Evolutionary conservation across 2,113 vertebrate species (phyloP).

Genomic region (Gasterosteus aculeatus): DNA sequence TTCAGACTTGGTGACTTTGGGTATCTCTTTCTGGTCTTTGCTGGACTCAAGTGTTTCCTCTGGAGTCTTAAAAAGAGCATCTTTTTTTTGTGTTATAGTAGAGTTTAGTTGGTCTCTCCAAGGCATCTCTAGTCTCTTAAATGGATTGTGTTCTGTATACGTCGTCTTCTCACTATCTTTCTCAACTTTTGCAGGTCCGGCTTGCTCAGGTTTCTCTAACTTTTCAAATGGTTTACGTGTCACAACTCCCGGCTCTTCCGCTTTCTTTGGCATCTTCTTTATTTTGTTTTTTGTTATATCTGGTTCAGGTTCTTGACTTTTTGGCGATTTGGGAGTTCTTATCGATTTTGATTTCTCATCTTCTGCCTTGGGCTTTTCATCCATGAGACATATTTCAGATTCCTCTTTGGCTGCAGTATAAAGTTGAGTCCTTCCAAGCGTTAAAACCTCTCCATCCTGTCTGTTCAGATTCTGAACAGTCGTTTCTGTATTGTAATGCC

Average conservation of each 20-base stretch:
- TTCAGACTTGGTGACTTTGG: slow-evolving; percentile 39
- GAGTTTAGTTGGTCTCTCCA: slow-evolving; percentile 31
- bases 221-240: slow-evolving; percentile 70
- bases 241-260: slow-evolving; percentile 60
- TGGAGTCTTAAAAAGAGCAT: neutral
- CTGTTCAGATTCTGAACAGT: slow-evolving; percentile 34
- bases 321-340: slow-evolving; percentile 49
- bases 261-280: slow-evolving; percentile 59
- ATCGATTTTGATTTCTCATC: slow-evolving; percentile 56
- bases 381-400: slow-evolving; percentile 22
- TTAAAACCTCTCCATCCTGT: slow-evolving; percentile 50
- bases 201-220: slow-evolving; percentile 40
- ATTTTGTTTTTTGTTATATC: slow-evolving; percentile 66
- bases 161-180: slow-evolving; percentile 42
- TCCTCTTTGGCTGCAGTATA: slow-evolving; percentile 32
- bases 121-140: slow-evolving; percentile 32
- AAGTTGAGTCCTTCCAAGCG: slow-evolving; percentile 31
- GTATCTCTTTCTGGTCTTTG: slow-evolving; percentile 28
- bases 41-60: neutral
- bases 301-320: slow-evolving; percentile 52
- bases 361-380: slow-evolving; percentile 30
- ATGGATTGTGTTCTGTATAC: slow-evolving; percentile 16
- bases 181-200: slow-evolving; percentile 28
- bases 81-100: slow-evolving; percentile 30
- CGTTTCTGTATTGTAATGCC: slow-evolving; percentile 50